phyloP scores from a whole-genome alignment of 64 coral and sea anemone genomes.

The Actinia tenebrosa region DNA sequence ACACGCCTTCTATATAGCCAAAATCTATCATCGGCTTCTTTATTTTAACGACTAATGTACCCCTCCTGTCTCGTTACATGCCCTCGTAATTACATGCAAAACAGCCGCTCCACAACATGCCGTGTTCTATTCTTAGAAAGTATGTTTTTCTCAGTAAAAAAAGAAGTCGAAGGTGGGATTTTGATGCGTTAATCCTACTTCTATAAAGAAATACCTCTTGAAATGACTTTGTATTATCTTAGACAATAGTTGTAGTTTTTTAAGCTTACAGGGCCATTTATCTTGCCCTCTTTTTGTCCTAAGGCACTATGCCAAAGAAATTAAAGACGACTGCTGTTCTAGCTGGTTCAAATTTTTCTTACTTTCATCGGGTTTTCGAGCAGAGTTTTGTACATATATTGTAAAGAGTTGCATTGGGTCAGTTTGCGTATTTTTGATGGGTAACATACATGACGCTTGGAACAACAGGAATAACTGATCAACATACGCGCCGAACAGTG shows the following conservation, averaged over 20 bases:
- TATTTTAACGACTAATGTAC: background rate
- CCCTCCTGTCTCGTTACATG: background rate
- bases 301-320: slow-evolving; percentile 2
- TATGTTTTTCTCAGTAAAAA: background rate
- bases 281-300: slow-evolving; percentile 10
- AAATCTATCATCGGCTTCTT: background rate
- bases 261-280: background rate
- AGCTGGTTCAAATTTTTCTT: background rate
- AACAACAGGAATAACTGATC: background rate
- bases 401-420: background rate
- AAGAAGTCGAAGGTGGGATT: background rate
- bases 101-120: background rate
- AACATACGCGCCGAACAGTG: background rate
- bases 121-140: background rate
- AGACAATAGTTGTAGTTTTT: slow-evolving; percentile 2
- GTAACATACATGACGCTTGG: background rate
- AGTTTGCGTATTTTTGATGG: background rate
- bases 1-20: background rate
- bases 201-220: background rate
- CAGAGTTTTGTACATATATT: background rate
- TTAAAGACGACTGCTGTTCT: background rate
- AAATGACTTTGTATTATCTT: slow-evolving; percentile 5
- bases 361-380: background rate
- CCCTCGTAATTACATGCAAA: background rate
- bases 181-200: slow-evolving; percentile 14